Evolutionary conservation across 2,113 vertebrate genomes (phyloP).

Genomic region (Neogobius melanostomus): DNA sequence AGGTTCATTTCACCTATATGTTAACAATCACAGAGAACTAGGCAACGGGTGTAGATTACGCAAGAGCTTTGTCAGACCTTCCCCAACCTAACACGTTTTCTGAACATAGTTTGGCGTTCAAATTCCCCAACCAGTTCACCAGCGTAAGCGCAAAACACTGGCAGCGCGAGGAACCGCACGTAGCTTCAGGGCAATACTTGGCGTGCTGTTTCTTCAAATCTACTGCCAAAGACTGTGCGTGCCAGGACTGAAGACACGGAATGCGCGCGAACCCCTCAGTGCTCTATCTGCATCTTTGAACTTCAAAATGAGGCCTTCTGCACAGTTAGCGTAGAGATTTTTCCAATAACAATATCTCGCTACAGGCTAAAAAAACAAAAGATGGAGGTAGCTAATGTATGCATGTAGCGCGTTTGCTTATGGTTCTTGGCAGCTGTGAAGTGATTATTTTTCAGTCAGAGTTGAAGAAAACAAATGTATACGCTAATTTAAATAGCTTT

Average conservation of each 20-base stretch:
- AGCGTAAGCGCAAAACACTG: background rate
- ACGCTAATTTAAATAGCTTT: too few species aligned
- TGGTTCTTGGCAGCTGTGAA: too few species aligned
- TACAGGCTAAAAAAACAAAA: too few species aligned
- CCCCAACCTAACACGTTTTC: background rate
- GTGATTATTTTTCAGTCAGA: background rate
- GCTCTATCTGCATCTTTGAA: background rate
- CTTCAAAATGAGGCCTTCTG: too few species aligned
- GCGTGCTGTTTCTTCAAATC: conserved; percentile 3
- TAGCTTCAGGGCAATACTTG: conserved; percentile 32
- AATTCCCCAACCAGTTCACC: background rate
- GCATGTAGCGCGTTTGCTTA: too few species aligned
- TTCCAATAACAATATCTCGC: background rate
- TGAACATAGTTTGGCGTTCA: background rate
- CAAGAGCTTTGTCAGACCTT: too few species aligned
- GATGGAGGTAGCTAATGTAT: too few species aligned
- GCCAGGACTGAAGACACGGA: conserved; percentile 1
- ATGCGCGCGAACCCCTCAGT: conserved; percentile 9
- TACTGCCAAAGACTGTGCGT: conserved; percentile 13
- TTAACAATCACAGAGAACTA: too few species aligned
- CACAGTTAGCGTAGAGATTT: too few species aligned
- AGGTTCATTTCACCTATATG: too few species aligned
- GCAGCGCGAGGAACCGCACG: background rate
- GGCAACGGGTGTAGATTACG: too few species aligned
- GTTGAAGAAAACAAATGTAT: background rate